Conservation (phyloP, 2,888 invertebrate species). For the Zhuqinia jingwanae region DNA sequence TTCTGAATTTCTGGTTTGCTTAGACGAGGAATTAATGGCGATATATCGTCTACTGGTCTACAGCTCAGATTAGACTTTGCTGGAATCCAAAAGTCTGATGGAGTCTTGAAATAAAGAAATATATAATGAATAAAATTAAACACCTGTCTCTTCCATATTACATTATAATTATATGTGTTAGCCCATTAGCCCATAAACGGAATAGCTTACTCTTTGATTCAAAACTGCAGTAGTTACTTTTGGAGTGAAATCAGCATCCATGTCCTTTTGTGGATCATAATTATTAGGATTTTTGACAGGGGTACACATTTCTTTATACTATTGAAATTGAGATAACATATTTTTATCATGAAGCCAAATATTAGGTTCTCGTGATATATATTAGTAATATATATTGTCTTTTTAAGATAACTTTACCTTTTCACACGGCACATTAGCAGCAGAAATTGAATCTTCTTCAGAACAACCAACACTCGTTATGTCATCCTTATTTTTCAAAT, state of each 20-base stretch:
- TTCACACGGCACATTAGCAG: conserved; percentile 11
- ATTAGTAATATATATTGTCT: not conserved
- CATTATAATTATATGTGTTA: not conserved
- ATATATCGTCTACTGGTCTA: conserved; percentile 44
- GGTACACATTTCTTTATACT: not conserved
- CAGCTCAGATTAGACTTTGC: conserved; percentile 37
- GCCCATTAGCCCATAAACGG: too few relatives aligned
- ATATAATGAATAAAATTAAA: too few relatives aligned
- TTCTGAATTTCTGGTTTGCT: not conserved
- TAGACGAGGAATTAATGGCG: conserved; percentile 47
- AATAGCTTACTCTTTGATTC: conserved; percentile 48
- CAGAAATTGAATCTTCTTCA: conserved; percentile 76
- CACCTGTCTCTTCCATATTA: not conserved
- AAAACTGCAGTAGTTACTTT: conserved; percentile 38
- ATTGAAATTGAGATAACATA: not conserved
- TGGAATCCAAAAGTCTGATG: conserved; percentile 61
- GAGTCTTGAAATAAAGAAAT: conserved; percentile 38
- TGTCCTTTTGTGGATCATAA: conserved; percentile 8
- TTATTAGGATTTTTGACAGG: not conserved
- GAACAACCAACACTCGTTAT: conserved; percentile 63
- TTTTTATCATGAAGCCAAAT: too few relatives aligned
- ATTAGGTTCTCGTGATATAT: not conserved
- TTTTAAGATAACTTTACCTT: not conserved
- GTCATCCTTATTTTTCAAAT: conserved; percentile 75
- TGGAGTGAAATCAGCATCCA: conserved; percentile 34